These are phyloP conservation scores for Aepyceros melampus DNA, from an alignment of 2,113 vertebrate genomes.

Conservation along the genomic window DNA sequence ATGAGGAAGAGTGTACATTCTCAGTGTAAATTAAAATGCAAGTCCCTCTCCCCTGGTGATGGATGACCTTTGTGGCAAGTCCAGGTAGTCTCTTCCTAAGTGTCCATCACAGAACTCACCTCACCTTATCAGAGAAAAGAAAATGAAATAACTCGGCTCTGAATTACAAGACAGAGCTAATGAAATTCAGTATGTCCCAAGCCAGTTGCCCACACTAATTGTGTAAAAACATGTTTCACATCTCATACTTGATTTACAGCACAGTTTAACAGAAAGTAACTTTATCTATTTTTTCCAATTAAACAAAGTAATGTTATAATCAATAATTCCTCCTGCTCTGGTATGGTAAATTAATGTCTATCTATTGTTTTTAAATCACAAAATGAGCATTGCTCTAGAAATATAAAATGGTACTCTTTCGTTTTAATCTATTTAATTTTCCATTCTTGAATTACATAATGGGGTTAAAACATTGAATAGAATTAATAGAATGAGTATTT, in stretches of 20 bases:
- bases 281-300: constrained; percentile 63
- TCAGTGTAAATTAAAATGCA: background rate
- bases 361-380: constrained; percentile 71
- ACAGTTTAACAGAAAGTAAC: constrained; percentile 51
- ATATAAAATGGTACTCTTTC: constrained; percentile 67
- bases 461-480: constrained; percentile 71
- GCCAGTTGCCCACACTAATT: background rate
- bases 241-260: background rate
- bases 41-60: background rate
- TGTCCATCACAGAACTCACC: background rate
- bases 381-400: constrained; percentile 62
- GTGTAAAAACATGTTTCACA: background rate
- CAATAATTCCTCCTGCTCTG: constrained; percentile 41
- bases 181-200: background rate
- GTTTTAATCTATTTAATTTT: constrained; percentile 71
- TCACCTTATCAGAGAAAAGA: background rate
- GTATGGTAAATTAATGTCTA: constrained; percentile 58
- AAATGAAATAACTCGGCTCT: background rate
- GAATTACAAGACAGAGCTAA: background rate
- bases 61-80: background rate
- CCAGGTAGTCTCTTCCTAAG: background rate
- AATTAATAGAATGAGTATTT: constrained; percentile 75
- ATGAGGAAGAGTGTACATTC: rapidly evolving
- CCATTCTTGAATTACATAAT: constrained; percentile 68
- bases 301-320: constrained; percentile 55